Base-by-base conservation (phyloP, 1,140 invertebrate genomes). In the Tribolium madens region DNA sequence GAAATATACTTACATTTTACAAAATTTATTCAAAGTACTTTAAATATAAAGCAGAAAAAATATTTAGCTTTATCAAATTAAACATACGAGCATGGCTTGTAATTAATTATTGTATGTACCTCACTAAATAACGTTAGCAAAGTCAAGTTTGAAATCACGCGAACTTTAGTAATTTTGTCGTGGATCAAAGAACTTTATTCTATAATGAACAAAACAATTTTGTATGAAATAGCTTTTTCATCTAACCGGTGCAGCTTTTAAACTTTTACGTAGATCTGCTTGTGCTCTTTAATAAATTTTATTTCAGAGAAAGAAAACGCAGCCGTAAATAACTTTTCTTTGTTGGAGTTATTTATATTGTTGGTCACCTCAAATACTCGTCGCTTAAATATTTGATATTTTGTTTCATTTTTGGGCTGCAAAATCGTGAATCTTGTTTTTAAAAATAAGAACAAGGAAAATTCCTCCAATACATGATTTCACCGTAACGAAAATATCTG, bases 181-280 rank as follows among this genome's bases (percentile, higher is more conserved):
- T 64, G 57, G 57, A 36, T 64, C 57, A 64, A 64, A 64, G 57
- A 64, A 64, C 57, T 64, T 64, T 64, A 57, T 57, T 0, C 10
- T 4, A 64, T 64, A 64, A 64, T 64, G 57, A 64, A 64, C 21
- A 64, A 64, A 64, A 64, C 57, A 64, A 64, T 64, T 64, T 26
- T 42, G 21, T 64, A 64, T 64, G 57, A 64, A 64, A 64, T 64
- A 64, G 53, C 53, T 60, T 60, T n/a, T 60, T 60, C 7, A 26
- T 60, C 18, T 18, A 10, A 10, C 3, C 9, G 18, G 18, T n/a
- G 53, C 53, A 26, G 57, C 15, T 60, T 60, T 21, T n/a, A n/a
- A 3, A 26, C 53, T 60, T 26, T 60, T n/a, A 18, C 3, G 17
- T 26, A n/a, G 53, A 60, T 26, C 17, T 31, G 53, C 53, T 3